These are phyloP conservation scores for Holothuria scabra DNA, from an alignment of 53 echinoderm and acorn worm genomes.

Conservation along the genomic window DNA sequence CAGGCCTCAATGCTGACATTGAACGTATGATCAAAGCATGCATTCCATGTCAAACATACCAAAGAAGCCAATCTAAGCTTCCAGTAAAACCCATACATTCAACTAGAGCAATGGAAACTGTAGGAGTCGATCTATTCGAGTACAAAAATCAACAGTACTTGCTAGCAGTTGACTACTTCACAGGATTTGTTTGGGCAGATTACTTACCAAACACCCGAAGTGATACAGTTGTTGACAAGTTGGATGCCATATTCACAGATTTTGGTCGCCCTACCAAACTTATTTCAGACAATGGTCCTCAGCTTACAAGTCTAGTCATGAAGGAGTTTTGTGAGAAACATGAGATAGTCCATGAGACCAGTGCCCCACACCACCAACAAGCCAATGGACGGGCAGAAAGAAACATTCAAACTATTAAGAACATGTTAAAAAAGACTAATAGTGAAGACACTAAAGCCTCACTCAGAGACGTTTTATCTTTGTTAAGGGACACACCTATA, in stretches of 20 bases:
- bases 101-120: slow-evolving; percentile 51
- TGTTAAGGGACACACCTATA: no score
- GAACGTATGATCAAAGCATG: slow-evolving; percentile 37
- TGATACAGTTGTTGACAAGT: slow-evolving; percentile 38
- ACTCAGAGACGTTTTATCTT: slow-evolving; percentile 23
- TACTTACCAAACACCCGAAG: slow-evolving; percentile 13
- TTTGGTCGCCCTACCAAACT: slow-evolving; percentile 44
- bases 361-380: slow-evolving; percentile 53
- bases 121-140: no score
- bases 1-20: slow-evolving; percentile 44
- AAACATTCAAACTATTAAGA: no score
- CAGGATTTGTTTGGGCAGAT: slow-evolving; percentile 20
- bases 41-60: slow-evolving; percentile 24
- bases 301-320: slow-evolving; percentile 35
- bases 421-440: no score
- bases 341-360: slow-evolving; percentile 24
- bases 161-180: background rate
- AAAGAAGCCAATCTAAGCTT: slow-evolving; percentile 47
- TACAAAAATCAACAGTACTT: slow-evolving; percentile 7
- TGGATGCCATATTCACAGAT: slow-evolving; percentile 33
- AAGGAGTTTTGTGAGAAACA: slow-evolving; percentile 30
- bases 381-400: no score
- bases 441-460: slow-evolving; percentile 36
- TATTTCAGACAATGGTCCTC: slow-evolving; percentile 54
- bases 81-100: no score